phyloP scores from a whole-genome alignment of 2,113 vertebrate genomes.

The Dasyurus viverrinus region DNA sequence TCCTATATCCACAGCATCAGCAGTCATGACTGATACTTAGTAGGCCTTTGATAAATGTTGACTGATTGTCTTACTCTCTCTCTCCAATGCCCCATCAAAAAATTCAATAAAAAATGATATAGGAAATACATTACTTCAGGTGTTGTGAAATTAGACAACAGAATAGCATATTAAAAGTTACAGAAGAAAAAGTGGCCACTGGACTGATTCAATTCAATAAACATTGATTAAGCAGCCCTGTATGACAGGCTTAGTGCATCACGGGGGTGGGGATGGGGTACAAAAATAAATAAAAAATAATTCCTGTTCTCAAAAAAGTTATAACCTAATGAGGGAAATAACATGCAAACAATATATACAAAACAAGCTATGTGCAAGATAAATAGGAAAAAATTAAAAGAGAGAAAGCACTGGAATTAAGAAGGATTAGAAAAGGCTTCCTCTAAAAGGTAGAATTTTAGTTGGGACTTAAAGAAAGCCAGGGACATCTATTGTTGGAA shows the following conservation, averaged over 20 bases:
- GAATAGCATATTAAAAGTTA: background rate
- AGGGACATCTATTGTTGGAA: background rate
- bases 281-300: background rate
- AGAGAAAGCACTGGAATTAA: background rate
- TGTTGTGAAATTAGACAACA: background rate
- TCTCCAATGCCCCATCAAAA: background rate
- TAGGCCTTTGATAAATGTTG: background rate
- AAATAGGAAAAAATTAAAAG: background rate
- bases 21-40: background rate
- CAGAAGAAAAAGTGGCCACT: background rate
- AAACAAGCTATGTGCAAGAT: background rate
- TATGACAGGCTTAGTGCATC: background rate
- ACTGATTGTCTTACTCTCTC: background rate
- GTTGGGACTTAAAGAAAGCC: background rate
- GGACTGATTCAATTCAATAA: background rate
- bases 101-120: background rate
- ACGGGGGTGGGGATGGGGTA: background rate
- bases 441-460: background rate
- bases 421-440: background rate
- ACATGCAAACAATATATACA: background rate
- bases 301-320: background rate
- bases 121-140: background rate
- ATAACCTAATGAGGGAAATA: background rate
- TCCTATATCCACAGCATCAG: background rate
- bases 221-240: background rate